These are phyloP conservation scores for Torymus auratus DNA, from an alignment of 2,888 invertebrate genomes.

Conservation along the genomic window DNA sequence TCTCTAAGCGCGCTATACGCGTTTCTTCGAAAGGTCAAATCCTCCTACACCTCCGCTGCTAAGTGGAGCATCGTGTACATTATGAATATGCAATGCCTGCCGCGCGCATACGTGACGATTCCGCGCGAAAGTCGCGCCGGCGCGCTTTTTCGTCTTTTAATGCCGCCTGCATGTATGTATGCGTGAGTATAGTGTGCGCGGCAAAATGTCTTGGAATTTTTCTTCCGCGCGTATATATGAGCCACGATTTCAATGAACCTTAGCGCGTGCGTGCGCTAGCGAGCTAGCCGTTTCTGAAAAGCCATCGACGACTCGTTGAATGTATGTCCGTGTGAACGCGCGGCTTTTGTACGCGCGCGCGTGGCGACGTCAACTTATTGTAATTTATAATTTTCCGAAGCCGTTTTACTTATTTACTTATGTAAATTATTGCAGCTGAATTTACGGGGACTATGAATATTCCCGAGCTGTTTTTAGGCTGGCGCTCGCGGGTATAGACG, in stretches of 20 bases:
- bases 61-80: slow-evolving; percentile 65
- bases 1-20: slow-evolving; percentile 14
- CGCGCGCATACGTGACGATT: slow-evolving; percentile 61
- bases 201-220: slow-evolving; percentile 56
- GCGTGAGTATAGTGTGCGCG: slow-evolving; percentile 24
- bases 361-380: slow-evolving; percentile 48
- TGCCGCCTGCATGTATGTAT: slow-evolving; percentile 57
- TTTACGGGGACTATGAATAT: slow-evolving; percentile 47
- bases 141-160: slow-evolving; percentile 24
- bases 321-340: too few relatives aligned
- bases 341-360: background rate
- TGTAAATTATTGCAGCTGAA: slow-evolving; percentile 48
- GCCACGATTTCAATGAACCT: slow-evolving; percentile 34
- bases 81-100: slow-evolving; percentile 69
- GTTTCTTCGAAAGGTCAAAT: slow-evolving; percentile 61
- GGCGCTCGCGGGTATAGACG: background rate
- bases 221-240: background rate
- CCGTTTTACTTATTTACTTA: slow-evolving; percentile 50
- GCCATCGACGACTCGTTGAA: slow-evolving; percentile 1
- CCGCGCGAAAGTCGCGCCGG: slow-evolving; percentile 49
- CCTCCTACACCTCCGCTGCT: slow-evolving; percentile 68
- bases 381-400: slow-evolving; percentile 56
- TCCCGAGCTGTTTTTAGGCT: slow-evolving; percentile 8
- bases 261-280: too few relatives aligned
- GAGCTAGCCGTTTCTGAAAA: slow-evolving; percentile 42